Percentiles rank a stretch among this genome's conserved stretches.
Evolutionary conservation across 2,888 invertebrate genomes (phyloP).

Genomic region (Ichneumoninae sp.): DNA sequence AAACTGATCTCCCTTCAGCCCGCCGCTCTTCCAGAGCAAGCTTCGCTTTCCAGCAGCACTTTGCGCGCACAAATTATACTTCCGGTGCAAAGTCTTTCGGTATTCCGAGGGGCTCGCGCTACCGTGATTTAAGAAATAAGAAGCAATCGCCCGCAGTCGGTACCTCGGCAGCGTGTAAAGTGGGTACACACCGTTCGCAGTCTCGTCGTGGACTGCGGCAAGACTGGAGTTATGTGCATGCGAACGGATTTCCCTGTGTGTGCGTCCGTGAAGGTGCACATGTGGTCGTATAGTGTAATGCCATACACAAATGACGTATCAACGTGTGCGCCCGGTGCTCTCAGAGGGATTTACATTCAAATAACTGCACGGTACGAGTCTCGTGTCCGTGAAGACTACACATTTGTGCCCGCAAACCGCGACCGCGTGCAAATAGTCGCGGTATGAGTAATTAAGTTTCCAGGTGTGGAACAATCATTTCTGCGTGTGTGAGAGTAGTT

Average conservation of each 20-base stretch:
- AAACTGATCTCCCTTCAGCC: background rate
- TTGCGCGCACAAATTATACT: background rate
- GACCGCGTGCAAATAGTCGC: background rate
- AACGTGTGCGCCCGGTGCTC: background rate
- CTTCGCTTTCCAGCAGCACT: background rate
- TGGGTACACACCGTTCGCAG: slow-evolving; percentile 76
- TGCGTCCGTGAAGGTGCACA: slow-evolving; percentile 59
- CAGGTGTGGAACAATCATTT: too few species aligned
- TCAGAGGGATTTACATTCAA: slow-evolving; percentile 17
- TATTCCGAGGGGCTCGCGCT: background rate
- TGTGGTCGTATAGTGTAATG: background rate
- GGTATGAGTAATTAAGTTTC: background rate
- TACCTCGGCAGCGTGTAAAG: slow-evolving; percentile 47
- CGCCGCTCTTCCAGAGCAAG: background rate
- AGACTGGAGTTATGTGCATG: slow-evolving; percentile 68
- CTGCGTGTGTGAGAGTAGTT: too few species aligned
- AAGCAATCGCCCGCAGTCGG: slow-evolving; percentile 23
- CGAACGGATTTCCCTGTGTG: slow-evolving; percentile 53
- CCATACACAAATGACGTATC: slow-evolving; percentile 2
- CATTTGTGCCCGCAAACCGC: background rate
- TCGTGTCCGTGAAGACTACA: slow-evolving; percentile 2
- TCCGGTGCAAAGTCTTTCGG: background rate
- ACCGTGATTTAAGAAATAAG: slow-evolving; percentile 16
- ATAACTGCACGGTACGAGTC: slow-evolving; percentile 19
- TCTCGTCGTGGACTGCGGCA: slow-evolving; percentile 78